phyloP scores from a whole-genome alignment of 2,888 invertebrate species.

The Drosophila birchii region DNA sequence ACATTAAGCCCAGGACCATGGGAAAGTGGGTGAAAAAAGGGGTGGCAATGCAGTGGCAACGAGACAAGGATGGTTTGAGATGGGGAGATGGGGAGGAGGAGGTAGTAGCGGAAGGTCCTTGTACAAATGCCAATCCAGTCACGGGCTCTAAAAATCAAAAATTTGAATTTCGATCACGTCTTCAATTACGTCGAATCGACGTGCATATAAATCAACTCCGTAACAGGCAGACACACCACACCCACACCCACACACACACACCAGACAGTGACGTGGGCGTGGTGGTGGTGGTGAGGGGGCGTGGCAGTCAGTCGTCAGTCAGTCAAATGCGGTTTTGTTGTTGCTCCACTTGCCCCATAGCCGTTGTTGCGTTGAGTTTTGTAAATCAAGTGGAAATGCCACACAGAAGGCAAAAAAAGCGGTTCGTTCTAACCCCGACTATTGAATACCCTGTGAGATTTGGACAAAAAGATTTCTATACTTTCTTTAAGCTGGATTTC shows the following conservation, averaged over 20 bases:
- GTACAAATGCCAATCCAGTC: conserved; percentile 67
- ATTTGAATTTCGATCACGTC: conserved; percentile 80
- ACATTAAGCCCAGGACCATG: conserved; percentile 57
- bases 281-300: conserved; percentile 1
- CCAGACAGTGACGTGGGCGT: conserved; percentile 1
- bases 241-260: conserved; percentile 1
- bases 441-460: neutral
- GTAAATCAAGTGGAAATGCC: conserved; percentile 80
- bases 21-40: conserved; percentile 19
- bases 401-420: conserved; percentile 42
- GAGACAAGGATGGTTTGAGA: neutral
- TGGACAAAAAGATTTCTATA: neutral
- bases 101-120: conserved; percentile 23
- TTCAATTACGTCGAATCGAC: conserved; percentile 80
- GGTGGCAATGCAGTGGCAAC: conserved; percentile 16
- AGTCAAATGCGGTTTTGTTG: conserved; percentile 74
- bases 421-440: neutral
- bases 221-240: conserved; percentile 36
- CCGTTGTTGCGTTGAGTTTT: conserved; percentile 67
- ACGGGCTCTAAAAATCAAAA: conserved; percentile 74
- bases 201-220: conserved; percentile 79
- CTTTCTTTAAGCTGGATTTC: no score
- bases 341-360: conserved; percentile 46
- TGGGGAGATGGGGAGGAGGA: neutral
- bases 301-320: conserved; percentile 58